These are phyloP conservation scores for Drosophila fuyamai DNA, from an alignment of 1,140 invertebrate genomes.

Conservation along the genomic window DNA sequence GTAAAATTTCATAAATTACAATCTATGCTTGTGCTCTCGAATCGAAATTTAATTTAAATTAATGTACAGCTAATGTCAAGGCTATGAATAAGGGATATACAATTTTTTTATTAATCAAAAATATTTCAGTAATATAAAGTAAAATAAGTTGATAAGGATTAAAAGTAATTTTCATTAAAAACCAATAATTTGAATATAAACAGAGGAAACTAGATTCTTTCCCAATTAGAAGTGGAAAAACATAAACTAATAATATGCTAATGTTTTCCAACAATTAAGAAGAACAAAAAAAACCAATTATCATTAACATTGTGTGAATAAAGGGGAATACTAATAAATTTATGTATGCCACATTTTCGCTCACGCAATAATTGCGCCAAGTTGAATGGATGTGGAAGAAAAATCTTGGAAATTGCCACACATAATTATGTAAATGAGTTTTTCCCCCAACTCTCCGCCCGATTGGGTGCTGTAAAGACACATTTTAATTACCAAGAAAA, in stretches of 20 bases:
- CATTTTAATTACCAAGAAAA: constrained; percentile 81
- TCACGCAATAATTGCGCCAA: constrained; percentile 30
- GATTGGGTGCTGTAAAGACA: constrained; percentile 42
- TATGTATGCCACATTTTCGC: constrained; percentile 52
- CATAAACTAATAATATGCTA: constrained; percentile 30
- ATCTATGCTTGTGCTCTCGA: not conserved
- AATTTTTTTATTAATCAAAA: not conserved
- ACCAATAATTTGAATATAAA: not conserved
- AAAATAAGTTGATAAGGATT: no score
- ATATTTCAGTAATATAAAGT: constrained; percentile 3
- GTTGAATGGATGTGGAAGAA: constrained; percentile 37
- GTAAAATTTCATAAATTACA: constrained; percentile 20
- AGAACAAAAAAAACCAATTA: constrained; percentile 12
- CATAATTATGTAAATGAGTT: constrained; percentile 81
- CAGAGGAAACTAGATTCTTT: not conserved
- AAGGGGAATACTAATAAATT: constrained; percentile 51
- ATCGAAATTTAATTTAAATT: constrained; percentile 7
- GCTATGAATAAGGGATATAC: not conserved
- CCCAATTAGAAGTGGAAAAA: not conserved
- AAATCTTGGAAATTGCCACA: constrained; percentile 80
- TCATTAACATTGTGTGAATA: constrained; percentile 32
- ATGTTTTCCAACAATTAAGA: constrained; percentile 46
- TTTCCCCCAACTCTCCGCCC: constrained; percentile 9
- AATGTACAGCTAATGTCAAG: not conserved
- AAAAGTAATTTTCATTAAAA: no score